Base-by-base conservation (phyloP, 2,113 vertebrate species). In the Ceuthmochares aereus region DNA sequence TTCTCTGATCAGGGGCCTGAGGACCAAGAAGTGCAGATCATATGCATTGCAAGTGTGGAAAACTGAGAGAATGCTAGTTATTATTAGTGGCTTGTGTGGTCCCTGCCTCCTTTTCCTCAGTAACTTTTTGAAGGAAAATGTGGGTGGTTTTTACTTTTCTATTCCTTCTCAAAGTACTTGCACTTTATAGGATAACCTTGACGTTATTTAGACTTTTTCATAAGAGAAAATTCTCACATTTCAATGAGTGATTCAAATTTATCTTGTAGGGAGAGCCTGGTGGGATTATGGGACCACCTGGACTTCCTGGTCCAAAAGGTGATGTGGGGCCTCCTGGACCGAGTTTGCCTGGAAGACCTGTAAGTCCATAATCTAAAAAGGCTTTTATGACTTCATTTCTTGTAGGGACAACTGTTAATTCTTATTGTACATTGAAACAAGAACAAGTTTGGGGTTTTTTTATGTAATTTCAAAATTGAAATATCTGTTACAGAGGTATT, bases 271-370 rank as follows among this genome's bases (percentile, higher is more conserved):
- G 99, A 21, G 99, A 99, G 56, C 79, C 98, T 73, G 98, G 98
- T 78, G 98, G 98, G 42, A 96, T 98, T 90, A 94, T 94, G 18
- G 99, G 99, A 21, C 98, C 98, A 1, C 98, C 97, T 52, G 99
- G 99, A 56, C 96, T 97, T 70, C 98, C 98, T 34, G 99, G 99
- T 96, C 98, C 98, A n/a, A 99, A 99, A 98, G 99, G 99, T 12
- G 99, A 99, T 58, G 97, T 98, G 74, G 99, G 99, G 45, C 98
- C 98, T 94, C 98, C 98, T 83, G 98, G 98, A 90, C 95, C 90
- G 88, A 98, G 98, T 84, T 77, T 98, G 23, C 97, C 93, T 69
- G 98, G 98, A 72, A 95, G 95, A 88, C 97, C 98, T 42, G 99
- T 99, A 98, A 97, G 98, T 97, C 43, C 62, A 30, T 75, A 68